Percentiles rank a stretch among this genome's conserved stretches.
phyloP scores from a whole-genome alignment of 2,797 vertebrate genomes.

The Pteropus rufus region DNA sequence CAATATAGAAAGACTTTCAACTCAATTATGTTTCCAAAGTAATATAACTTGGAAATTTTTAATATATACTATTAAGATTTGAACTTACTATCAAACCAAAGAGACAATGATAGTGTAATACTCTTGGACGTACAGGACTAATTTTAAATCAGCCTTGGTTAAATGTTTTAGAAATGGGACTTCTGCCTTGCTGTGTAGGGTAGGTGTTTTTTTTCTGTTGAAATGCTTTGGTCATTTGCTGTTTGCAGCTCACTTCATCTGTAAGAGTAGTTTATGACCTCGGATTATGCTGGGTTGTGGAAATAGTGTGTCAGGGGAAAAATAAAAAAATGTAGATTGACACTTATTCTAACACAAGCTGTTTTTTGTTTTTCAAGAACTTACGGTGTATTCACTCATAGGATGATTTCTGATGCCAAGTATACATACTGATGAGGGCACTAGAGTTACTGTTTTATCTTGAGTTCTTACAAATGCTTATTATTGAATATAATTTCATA shows the following conservation, averaged over 20 bases:
- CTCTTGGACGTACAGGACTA: neutral
- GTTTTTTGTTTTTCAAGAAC: neutral
- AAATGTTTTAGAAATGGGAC: neutral
- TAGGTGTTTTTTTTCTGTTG: neutral
- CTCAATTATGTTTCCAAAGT: constrained; percentile 60
- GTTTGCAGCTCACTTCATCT: neutral
- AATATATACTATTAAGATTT: constrained; percentile 37
- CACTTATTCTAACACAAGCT: constrained; percentile 20
- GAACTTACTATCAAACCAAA: constrained; percentile 37
- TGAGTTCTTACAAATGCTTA: constrained; percentile 10
- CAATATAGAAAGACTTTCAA: neutral
- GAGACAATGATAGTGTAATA: neutral
- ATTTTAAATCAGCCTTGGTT: neutral
- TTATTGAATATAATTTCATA: neutral
- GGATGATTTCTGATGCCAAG: neutral
- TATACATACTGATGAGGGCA: neutral
- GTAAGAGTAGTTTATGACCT: neutral
- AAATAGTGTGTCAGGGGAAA: neutral
- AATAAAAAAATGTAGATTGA: neutral
- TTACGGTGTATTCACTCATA: neutral
- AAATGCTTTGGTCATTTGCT: neutral
- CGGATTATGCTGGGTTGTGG: neutral
- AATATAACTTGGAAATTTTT: constrained; percentile 45
- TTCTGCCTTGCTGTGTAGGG: neutral
- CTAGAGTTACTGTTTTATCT: neutral